A percentile compares a stretch with the other conserved stretches of the same genome.
These are phyloP conservation scores for Athrips mouffetella DNA, from an alignment of 2,888 invertebrate genomes.

Conservation along the genomic window DNA sequence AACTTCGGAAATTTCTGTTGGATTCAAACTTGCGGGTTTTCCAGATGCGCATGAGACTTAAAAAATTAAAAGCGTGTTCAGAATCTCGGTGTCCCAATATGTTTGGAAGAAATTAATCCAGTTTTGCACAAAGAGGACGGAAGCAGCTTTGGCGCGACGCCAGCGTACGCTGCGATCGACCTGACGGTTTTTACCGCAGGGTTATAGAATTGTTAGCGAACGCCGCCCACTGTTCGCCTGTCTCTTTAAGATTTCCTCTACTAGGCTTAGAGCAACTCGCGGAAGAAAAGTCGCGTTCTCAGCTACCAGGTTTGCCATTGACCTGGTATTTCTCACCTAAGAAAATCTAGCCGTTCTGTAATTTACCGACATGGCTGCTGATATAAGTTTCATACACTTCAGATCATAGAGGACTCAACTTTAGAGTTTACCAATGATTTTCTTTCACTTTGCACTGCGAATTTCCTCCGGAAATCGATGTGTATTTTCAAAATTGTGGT, in stretches of 20 bases:
- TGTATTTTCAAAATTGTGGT: neutral
- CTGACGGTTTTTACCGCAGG: constrained; percentile 32
- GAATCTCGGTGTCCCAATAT: constrained; percentile 18
- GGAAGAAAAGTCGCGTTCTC: too few species aligned
- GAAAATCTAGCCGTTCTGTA: too few species aligned
- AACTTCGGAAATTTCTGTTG: too few species aligned
- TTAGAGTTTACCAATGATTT: too few species aligned
- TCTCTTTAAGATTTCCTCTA: constrained; percentile 11
- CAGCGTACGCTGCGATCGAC: constrained; percentile 28
- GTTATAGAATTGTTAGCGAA: constrained; percentile 25
- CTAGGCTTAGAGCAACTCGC: too few species aligned
- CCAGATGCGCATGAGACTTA: neutral
- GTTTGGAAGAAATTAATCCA: constrained; percentile 26
- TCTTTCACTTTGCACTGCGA: neutral
- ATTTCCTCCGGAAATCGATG: neutral
- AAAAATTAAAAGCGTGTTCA: constrained; percentile 2
- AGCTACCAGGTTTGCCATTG: too few species aligned
- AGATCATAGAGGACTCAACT: too few species aligned
- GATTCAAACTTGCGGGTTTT: too few species aligned
- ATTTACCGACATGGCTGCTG: too few species aligned
- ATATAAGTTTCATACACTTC: too few species aligned
- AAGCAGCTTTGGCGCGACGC: constrained; percentile 35
- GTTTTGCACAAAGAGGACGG: constrained; percentile 29
- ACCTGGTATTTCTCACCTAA: too few species aligned
- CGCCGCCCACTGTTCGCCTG: constrained; percentile 18